Conservation (phyloP, 2,797 vertebrate genomes). For the Picus viridis region DNA sequence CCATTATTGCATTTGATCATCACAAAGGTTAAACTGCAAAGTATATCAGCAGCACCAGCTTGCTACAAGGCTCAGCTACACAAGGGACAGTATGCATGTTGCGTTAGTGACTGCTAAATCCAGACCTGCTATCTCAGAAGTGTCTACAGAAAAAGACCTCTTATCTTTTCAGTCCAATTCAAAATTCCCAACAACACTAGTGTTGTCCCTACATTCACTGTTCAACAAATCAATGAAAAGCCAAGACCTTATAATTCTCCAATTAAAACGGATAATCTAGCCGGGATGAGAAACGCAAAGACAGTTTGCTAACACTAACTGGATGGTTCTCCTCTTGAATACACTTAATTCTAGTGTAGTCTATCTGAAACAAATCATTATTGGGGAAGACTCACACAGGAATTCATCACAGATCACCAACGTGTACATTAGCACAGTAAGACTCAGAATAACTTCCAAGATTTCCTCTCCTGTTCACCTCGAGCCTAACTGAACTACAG, state of each 20-base stretch:
- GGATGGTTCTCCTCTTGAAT: background rate
- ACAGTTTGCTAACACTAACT: background rate
- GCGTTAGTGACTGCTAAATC: background rate
- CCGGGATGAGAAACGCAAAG: background rate
- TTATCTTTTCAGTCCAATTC: background rate
- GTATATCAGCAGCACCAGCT: background rate
- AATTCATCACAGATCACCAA: background rate
- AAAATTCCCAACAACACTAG: background rate
- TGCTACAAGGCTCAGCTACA: background rate
- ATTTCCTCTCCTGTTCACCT: background rate
- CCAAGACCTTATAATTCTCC: background rate
- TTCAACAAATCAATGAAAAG: background rate
- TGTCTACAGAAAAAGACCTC: background rate
- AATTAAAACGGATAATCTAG: background rate
- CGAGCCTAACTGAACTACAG: background rate
- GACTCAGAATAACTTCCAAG: background rate
- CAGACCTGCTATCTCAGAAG: background rate
- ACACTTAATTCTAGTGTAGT: background rate
- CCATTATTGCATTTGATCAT: background rate
- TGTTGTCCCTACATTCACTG: background rate
- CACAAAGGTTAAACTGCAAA: background rate
- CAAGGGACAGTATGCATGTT: fast-evolving
- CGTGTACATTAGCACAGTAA: fast-evolving
- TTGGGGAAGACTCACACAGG: background rate
- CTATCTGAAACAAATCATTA: background rate